A percentile compares a stretch with the other conserved stretches of the same genome.
phyloP scores from a whole-genome alignment of 2,888 invertebrate genomes.

The Homarus gammarus region DNA sequence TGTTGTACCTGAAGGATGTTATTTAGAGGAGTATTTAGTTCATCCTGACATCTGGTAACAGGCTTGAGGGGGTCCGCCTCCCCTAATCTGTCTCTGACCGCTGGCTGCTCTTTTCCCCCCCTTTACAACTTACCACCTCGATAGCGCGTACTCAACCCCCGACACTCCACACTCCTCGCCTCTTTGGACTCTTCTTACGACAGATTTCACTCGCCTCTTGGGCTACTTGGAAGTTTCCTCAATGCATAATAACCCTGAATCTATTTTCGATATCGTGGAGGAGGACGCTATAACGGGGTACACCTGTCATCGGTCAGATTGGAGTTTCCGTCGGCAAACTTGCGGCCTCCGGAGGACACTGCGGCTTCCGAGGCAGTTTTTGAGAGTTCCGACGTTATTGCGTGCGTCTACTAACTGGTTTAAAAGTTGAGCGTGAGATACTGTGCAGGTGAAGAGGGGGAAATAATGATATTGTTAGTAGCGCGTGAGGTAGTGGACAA shows the following conservation, averaged over 20 bases:
- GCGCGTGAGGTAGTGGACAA: too few relatives aligned
- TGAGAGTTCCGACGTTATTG: background rate
- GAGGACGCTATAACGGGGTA: constrained; percentile 38
- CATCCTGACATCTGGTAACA: constrained; percentile 48
- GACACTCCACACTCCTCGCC: background rate
- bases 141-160: background rate
- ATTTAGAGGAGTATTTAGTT: background rate
- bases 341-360: constrained; percentile 33
- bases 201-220: background rate
- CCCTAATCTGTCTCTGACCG: constrained; percentile 65
- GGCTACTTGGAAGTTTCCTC: background rate
- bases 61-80: constrained; percentile 22
- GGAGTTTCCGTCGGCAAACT: constrained; percentile 47
- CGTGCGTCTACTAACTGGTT: too few relatives aligned
- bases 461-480: too few relatives aligned
- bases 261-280: constrained; percentile 30
- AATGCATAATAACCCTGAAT: background rate
- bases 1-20: background rate
- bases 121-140: constrained; percentile 15
- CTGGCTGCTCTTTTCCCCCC: constrained; percentile 64
- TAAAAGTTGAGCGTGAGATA: too few relatives aligned
- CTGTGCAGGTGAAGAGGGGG: too few relatives aligned
- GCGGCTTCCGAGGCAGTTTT: background rate
- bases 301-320: constrained; percentile 61
- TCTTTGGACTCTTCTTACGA: constrained; percentile 3